phyloP scores from a whole-genome alignment of 2,888 invertebrate genomes.

The Isotomurus palustris region DNA sequence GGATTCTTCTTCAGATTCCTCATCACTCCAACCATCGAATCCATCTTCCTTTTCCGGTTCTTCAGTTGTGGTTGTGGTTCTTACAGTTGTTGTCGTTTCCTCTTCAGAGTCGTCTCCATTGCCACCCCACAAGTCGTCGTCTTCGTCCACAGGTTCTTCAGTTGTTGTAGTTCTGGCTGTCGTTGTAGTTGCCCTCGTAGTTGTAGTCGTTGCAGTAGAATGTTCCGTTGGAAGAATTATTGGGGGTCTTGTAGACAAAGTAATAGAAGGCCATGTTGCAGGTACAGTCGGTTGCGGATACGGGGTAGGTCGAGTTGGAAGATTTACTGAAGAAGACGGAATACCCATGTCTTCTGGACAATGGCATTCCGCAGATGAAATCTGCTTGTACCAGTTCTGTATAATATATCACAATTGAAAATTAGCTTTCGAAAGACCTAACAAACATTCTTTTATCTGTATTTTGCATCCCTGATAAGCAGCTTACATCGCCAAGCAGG shows the following conservation, averaged over 20 bases:
- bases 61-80: background rate
- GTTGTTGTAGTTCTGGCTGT: slow-evolving; percentile 4
- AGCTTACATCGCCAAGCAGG: slow-evolving; percentile 15
- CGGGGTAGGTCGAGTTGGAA: slow-evolving; percentile 2
- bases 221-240: slow-evolving; percentile 8
- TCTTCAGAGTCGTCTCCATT: slow-evolving; percentile 1
- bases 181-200: background rate
- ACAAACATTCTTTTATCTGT: background rate
- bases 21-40: background rate
- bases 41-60: background rate
- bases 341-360: slow-evolving; percentile 6
- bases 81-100: background rate
- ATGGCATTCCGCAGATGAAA: slow-evolving; percentile 19
- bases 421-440: background rate
- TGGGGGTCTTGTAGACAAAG: background rate
- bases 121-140: background rate
- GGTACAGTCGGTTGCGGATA: slow-evolving; percentile 10
- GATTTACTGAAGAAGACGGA: slow-evolving; percentile 3
- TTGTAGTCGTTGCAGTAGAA: background rate
- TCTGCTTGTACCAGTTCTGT: slow-evolving; percentile 21
- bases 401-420: background rate
- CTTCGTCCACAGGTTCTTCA: background rate
- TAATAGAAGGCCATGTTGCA: slow-evolving; percentile 12
- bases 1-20: slow-evolving; percentile 3
- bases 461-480: too few relatives aligned